Evolutionary conservation across 2,888 invertebrate genomes (phyloP).

Genomic region (Charanyca ferruginea): DNA sequence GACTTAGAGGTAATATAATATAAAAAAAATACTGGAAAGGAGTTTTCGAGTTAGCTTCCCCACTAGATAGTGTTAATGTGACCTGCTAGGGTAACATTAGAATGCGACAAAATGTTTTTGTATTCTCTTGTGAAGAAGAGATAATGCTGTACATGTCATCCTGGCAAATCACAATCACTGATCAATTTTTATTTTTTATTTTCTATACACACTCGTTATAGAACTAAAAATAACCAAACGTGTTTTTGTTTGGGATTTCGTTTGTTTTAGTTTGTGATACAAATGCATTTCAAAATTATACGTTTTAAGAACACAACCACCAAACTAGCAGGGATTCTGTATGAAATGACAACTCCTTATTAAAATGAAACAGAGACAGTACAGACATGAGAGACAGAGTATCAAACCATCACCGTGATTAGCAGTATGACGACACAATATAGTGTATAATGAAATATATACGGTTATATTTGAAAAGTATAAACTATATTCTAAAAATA

Average conservation of each 20-base stretch:
- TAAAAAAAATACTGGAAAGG: constrained; percentile 45
- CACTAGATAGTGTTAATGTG: constrained; percentile 41
- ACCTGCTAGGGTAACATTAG: background rate
- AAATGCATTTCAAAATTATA: background rate
- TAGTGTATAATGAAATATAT: constrained; percentile 55
- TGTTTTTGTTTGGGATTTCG: no score
- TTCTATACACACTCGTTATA: background rate
- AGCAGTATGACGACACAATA: constrained; percentile 72
- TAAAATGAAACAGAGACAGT: constrained; percentile 68
- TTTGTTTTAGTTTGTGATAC: constrained; percentile 5
- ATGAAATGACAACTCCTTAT: constrained; percentile 51
- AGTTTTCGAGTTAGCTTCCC: constrained; percentile 44
- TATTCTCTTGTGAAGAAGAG: background rate
- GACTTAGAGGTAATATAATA: constrained; percentile 62
- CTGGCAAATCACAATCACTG: background rate
- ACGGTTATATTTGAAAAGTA: constrained; percentile 52
- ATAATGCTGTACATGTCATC: background rate
- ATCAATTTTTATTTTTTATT: background rate
- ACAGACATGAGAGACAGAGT: constrained; percentile 79
- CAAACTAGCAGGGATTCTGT: constrained; percentile 55
- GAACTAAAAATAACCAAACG: background rate
- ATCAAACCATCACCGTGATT: constrained; percentile 90
- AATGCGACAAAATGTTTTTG: background rate
- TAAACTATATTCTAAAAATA: constrained; percentile 44
- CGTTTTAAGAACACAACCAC: constrained; percentile 35